Evolutionary conservation across 2,888 invertebrate genomes (phyloP), one percentile per base, ranked within the genome.

Genomic region (Prenolepis imparis): DNA sequence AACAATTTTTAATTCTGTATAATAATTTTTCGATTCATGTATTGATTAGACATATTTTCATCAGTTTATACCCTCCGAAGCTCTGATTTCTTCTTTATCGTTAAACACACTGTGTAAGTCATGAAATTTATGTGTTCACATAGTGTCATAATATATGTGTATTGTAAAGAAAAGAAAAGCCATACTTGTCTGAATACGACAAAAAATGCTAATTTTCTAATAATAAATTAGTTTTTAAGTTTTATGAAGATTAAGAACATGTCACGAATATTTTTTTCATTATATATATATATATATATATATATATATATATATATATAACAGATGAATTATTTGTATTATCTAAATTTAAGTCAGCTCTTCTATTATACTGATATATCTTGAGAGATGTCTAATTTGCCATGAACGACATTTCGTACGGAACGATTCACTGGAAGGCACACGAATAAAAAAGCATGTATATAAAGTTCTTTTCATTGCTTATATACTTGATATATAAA

Each of bases 331-430:
- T 72, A 15, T 24, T 21, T 36, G 57, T 24, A 18, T 39, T 61
- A 74, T 68, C 3, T 57, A 32, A 68, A 48, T 74, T 63, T 74
- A 73, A 77, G 21, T 61, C 4, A 12, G 24, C 3, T 41, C 39
- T 63, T 73, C 28, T 21, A 48, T 81, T 59, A 61, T 24, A 72
- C 24, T 59, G 8, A 24, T 63, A 48, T 18, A 61, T 52, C 39
- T 74, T 81, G 48, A 36, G 48, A 48, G 63, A 81, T 61, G 61
- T 81, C 48, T 52, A 18, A 61, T 81, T 81, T 81, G 72, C 52
- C 61, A 48, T 73, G 36, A 24, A 80, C n/a, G 61, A 32, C 73
- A 84, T 82, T 84, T 84, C 82, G 48, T 84, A 82, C 73, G 73
- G 48, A 67, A 84, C 39, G 59, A 66, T 84, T 82, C 84, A 82